Percentiles rank a stretch among this genome's conserved stretches.
These are phyloP conservation scores for Semnopithecus entellus DNA, from an alignment of 2,113 vertebrate species.

Conservation along the genomic window DNA sequence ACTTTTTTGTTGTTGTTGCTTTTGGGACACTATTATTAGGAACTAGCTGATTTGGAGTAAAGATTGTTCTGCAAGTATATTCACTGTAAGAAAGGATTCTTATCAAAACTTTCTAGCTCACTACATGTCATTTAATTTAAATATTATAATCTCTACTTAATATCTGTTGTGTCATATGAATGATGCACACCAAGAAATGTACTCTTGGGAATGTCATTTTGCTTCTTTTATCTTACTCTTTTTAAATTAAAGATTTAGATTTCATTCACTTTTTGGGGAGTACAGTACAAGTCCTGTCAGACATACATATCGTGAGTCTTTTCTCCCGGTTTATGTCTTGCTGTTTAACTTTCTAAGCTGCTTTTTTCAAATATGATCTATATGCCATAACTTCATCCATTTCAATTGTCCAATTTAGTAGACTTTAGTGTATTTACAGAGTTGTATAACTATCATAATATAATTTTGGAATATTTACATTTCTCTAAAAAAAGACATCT, in stretches of 20 bases:
- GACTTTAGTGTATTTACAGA: not conserved
- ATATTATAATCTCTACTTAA: conserved; percentile 6
- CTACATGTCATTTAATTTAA: conserved; percentile 8
- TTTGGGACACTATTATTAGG: not conserved
- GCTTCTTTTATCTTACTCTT: not conserved
- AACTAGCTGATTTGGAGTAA: not conserved
- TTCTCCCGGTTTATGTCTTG: not conserved
- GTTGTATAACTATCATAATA: not conserved
- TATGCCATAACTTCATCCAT: not conserved
- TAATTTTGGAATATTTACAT: conserved; percentile 23
- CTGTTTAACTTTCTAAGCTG: not conserved
- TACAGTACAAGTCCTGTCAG: not conserved
- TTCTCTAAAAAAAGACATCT: not conserved
- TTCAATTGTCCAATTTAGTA: not conserved
- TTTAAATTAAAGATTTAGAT: conserved; percentile 21
- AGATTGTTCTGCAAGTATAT: not conserved
- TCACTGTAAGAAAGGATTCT: not conserved
- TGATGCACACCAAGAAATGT: not conserved
- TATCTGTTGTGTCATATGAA: conserved; percentile 18
- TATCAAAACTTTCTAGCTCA: conserved; percentile 9
- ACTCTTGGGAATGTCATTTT: not conserved
- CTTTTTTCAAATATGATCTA: not conserved
- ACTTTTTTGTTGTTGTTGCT: not conserved
- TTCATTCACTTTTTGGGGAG: not conserved
- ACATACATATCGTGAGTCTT: not conserved